These are phyloP conservation scores for Malurus splendens DNA, from an alignment of 2,797 vertebrate genomes.

Conservation along the genomic window DNA sequence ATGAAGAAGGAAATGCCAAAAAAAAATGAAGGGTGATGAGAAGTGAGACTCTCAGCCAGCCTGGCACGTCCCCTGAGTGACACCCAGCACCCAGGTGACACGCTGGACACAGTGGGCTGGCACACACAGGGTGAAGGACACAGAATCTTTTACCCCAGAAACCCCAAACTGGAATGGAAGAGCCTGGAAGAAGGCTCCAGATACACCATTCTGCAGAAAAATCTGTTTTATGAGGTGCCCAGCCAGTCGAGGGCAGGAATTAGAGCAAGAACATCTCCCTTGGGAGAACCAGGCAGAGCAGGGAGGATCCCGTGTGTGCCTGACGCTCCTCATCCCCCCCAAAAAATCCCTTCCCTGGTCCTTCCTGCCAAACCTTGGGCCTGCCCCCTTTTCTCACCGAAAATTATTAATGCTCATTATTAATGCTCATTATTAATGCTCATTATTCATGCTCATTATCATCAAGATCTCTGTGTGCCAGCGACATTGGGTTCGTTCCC, in stretches of 20 bases:
- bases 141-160: rapidly evolving
- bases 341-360: rapidly evolving
- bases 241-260: not conserved
- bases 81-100: not conserved
- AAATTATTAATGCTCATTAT: not conserved
- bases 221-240: too few relatives aligned
- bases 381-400: not conserved
- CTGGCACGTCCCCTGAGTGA: too few relatives aligned
- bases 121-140: rapidly evolving
- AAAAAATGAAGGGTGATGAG: not conserved
- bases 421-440: too few relatives aligned
- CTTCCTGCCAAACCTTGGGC: not conserved
- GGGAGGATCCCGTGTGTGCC: rapidly evolving
- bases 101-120: not conserved
- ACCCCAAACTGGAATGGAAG: not conserved
- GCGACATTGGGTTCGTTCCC: rapidly evolving
- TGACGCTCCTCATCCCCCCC: not conserved
- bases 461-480: not conserved
- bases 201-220: not conserved
- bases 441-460: not conserved
- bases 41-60: not conserved
- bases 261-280: not conserved
- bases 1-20: not conserved
- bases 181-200: not conserved
- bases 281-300: not conserved